A percentile compares a stretch with the other conserved stretches of the same genome.
phyloP scores from a whole-genome alignment of 2,113 vertebrate species.

The Limanda limanda region DNA sequence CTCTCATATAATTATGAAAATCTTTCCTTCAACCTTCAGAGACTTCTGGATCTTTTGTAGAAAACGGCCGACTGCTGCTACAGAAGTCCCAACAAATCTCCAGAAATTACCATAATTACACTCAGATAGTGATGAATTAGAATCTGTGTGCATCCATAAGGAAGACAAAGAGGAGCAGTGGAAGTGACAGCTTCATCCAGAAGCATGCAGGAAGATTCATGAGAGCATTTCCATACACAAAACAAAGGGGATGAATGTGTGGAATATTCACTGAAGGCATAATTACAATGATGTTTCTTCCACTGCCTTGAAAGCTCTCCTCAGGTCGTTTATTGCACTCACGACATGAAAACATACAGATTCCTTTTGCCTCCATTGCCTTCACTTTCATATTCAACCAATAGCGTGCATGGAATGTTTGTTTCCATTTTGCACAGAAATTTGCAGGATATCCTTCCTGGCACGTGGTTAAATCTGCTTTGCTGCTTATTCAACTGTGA shows the following conservation, averaged over 20 bases:
- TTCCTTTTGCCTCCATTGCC: conserved; percentile 35
- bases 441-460: not conserved
- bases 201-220: conserved; percentile 60
- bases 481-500: too few species aligned
- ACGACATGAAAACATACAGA: conserved; percentile 29
- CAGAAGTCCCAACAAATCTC: conserved; percentile 59
- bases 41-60: conserved; percentile 39
- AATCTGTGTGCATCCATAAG: conserved; percentile 47
- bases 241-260: conserved; percentile 54
- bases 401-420: conserved; percentile 11
- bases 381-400: conserved; percentile 19
- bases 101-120: conserved; percentile 71
- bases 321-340: conserved; percentile 37
- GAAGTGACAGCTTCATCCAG: conserved; percentile 69
- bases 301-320: conserved; percentile 47
- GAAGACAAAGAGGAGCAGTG: conserved; percentile 55
- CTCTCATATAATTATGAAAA: conserved; percentile 45
- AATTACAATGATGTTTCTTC: conserved; percentile 58
- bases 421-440: conserved; percentile 30
- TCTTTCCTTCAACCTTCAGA: conserved; percentile 34
- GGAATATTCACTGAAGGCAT: conserved; percentile 59
- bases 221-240: conserved; percentile 61
- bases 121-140: conserved; percentile 62
- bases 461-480: too few species aligned
- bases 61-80: conserved; percentile 45